These are phyloP conservation scores for Cheilosia scutellata DNA, from an alignment of 2,888 invertebrate species.

Conservation along the genomic window DNA sequence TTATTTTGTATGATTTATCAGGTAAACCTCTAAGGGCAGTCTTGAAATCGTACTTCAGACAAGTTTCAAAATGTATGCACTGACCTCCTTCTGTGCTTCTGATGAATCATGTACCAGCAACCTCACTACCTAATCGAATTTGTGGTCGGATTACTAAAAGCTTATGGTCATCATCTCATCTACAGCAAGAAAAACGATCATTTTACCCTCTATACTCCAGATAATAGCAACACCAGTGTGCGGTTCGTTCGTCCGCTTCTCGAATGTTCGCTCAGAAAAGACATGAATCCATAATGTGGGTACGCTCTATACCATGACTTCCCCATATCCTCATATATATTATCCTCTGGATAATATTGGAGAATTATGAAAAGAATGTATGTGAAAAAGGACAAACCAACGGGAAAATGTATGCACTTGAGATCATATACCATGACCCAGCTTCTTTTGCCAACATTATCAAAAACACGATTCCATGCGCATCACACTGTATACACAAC, in stretches of 20 bases:
- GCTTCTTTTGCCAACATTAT: slow-evolving; percentile 38
- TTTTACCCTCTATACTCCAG: slow-evolving; percentile 13
- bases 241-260: slow-evolving; percentile 3
- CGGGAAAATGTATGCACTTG: slow-evolving; percentile 22
- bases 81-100: slow-evolving; percentile 21
- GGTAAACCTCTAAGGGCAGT: not conserved
- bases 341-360: slow-evolving; percentile 13
- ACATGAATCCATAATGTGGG: slow-evolving; percentile 53
- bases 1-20: too few species aligned
- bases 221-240: slow-evolving; percentile 19
- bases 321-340: too few species aligned
- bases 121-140: slow-evolving; percentile 48
- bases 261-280: slow-evolving; percentile 40
- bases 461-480: slow-evolving; percentile 31
- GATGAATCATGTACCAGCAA: slow-evolving; percentile 20
- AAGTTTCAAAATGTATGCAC: not conserved
- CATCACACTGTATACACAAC: not conserved
- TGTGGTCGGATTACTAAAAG: slow-evolving; percentile 54
- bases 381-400: not conserved
- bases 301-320: not conserved
- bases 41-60: not conserved
- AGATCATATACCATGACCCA: slow-evolving; percentile 62
- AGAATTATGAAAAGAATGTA: slow-evolving; percentile 42
- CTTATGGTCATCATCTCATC: slow-evolving; percentile 68
- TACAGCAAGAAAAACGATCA: slow-evolving; percentile 54